phyloP scores from a whole-genome alignment of 2,888 invertebrate species.

The Brachypalpus laphriformis region DNA sequence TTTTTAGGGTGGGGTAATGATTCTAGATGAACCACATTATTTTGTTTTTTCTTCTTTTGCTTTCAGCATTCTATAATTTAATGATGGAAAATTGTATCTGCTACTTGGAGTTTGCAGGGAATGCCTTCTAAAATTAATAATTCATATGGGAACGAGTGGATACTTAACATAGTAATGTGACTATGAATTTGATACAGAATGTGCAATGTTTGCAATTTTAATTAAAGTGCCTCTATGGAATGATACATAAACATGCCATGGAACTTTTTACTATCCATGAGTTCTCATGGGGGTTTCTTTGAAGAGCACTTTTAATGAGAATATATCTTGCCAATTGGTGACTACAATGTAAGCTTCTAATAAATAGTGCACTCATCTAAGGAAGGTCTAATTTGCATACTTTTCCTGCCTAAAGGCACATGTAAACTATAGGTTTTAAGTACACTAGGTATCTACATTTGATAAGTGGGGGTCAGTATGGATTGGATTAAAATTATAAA shows the following conservation, averaged over 20 bases:
- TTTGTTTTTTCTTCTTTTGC: not conserved
- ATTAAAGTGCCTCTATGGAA: not conserved
- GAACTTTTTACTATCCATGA: not conserved
- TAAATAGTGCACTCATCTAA: not conserved
- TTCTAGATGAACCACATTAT: constrained; percentile 44
- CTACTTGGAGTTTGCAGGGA: not conserved
- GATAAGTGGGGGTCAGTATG: no score
- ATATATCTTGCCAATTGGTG: not conserved
- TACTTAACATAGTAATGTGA: constrained; percentile 38
- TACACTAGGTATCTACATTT: no score
- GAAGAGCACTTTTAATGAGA: not conserved
- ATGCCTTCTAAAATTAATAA: constrained; percentile 35
- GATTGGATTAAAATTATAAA: no score
- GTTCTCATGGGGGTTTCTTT: not conserved
- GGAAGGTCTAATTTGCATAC: not conserved
- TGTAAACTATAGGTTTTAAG: no score
- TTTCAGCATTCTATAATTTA: not conserved
- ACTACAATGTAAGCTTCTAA: not conserved
- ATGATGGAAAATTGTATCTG: not conserved
- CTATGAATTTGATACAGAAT: constrained; percentile 26
- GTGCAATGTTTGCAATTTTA: constrained; percentile 31
- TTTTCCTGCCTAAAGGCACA: no score
- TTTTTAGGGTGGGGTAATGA: constrained; percentile 29
- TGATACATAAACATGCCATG: constrained; percentile 6
- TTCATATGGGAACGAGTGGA: constrained; percentile 61